Conservation (phyloP, 2,888 invertebrate species). For the Dyspetes luteomarginatus region DNA sequence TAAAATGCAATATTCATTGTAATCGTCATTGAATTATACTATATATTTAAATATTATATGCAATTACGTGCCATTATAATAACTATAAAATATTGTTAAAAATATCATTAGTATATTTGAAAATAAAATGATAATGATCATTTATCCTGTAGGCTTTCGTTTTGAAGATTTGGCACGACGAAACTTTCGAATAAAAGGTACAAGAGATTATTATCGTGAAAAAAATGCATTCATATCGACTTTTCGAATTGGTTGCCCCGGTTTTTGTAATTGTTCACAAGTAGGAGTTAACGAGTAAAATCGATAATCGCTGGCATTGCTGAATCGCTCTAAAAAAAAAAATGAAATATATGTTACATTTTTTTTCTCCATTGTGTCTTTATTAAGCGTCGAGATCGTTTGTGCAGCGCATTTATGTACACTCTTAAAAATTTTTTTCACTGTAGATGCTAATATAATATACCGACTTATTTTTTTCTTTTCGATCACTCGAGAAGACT, state of each 20-base stretch:
- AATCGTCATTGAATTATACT: conserved; percentile 24
- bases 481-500: conserved; percentile 20
- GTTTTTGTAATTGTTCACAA: conserved; percentile 5
- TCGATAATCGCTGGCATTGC: conserved; percentile 43
- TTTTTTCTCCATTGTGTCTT: conserved; percentile 41
- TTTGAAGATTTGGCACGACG: not conserved
- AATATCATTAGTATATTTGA: not conserved
- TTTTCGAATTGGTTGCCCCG: conserved; percentile 5
- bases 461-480: conserved; percentile 38
- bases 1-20: conserved; percentile 22
- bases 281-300: conserved; percentile 32
- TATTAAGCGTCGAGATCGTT: conserved; percentile 32
- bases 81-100: not conserved
- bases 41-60: not conserved
- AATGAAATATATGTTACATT: conserved; percentile 49
- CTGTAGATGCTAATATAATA: conserved; percentile 19
- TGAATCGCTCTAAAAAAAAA: conserved; percentile 13
- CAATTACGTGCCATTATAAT: not conserved
- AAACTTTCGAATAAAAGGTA: conserved; percentile 19
- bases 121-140: not conserved
- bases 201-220: not conserved
- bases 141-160: not conserved
- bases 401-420: conserved; percentile 22
- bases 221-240: not conserved
- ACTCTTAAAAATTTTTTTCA: conserved; percentile 30